A percentile compares a stretch with the other conserved stretches of the same genome.
These are phyloP conservation scores for Prenolepis imparis DNA, from an alignment of 2,888 invertebrate species.

Conservation along the genomic window DNA sequence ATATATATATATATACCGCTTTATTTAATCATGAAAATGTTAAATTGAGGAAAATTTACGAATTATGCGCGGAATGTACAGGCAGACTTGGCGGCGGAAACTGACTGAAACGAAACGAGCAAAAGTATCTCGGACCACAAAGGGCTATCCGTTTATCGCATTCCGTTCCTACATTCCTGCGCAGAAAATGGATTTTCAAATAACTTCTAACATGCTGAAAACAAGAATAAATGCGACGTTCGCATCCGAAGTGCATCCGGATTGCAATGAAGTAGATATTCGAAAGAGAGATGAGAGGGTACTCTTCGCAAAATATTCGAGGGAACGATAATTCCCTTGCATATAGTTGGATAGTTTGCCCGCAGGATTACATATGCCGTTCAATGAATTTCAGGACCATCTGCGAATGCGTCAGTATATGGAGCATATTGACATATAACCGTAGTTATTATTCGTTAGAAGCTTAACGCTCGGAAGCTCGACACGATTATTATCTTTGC, in stretches of 20 bases:
- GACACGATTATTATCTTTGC: constrained; percentile 20
- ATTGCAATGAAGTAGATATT: constrained; percentile 27
- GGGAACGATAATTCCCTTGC: constrained; percentile 8
- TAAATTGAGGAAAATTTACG: constrained; percentile 11
- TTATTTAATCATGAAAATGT: constrained; percentile 37
- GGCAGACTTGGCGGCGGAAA: constrained; percentile 15
- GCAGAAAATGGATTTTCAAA: constrained; percentile 48
- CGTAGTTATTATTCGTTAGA: neutral
- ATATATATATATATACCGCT: neutral
- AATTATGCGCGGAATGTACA: constrained; percentile 23
- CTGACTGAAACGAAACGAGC: constrained; percentile 23
- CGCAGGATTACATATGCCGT: constrained; percentile 1
- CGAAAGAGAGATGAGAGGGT: neutral
- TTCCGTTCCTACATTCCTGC: constrained; percentile 37
- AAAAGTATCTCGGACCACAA: constrained; percentile 29
- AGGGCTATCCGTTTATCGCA: constrained; percentile 44
- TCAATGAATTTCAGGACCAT: constrained; percentile 35
- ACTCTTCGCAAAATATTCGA: neutral
- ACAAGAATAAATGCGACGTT: constrained; percentile 56
- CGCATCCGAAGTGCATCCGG: constrained; percentile 33
- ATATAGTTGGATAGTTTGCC: constrained; percentile 12
- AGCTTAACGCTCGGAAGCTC: neutral
- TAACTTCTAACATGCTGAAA: constrained; percentile 45
- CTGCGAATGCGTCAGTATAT: neutral
- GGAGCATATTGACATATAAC: neutral